Percentiles rank a stretch among this genome's conserved stretches.
Conservation (phyloP, 1,140 invertebrate genomes). For the Anadara kagoshimensis region DNA sequence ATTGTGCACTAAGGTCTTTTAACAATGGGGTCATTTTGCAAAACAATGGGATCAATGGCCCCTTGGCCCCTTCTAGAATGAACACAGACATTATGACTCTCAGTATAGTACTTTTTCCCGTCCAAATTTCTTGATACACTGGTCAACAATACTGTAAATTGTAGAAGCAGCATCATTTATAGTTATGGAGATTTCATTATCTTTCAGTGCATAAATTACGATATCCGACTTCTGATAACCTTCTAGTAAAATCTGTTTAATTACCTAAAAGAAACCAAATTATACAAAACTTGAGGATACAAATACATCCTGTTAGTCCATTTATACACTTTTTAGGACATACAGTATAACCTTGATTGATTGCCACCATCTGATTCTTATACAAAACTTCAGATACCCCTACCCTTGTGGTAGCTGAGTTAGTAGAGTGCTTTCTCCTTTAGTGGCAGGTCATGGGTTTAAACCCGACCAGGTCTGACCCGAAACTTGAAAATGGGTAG, state of each 20-base stretch:
- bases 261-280: constrained; percentile 32
- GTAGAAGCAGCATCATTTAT: constrained; percentile 48
- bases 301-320: neutral
- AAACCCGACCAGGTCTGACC: too few species aligned
- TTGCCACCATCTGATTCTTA: too few species aligned
- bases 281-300: neutral
- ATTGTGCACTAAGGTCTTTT: too few species aligned
- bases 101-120: constrained; percentile 53
- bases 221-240: constrained; percentile 29
- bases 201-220: constrained; percentile 29
- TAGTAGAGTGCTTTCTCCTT: too few species aligned
- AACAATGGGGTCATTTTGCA: too few species aligned
- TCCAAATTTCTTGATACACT: constrained; percentile 51
- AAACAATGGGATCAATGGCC: too few species aligned
- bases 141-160: constrained; percentile 43
- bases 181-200: constrained; percentile 25
- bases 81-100: neutral
- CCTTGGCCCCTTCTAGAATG: too few species aligned
- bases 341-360: neutral
- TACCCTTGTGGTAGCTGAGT: too few species aligned
- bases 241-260: constrained; percentile 29
- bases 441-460: too few species aligned
- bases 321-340: neutral
- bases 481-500: too few species aligned
- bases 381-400: neutral